Base-by-base conservation (phyloP, 2,113 vertebrate species). In the Noctilio leporinus region DNA sequence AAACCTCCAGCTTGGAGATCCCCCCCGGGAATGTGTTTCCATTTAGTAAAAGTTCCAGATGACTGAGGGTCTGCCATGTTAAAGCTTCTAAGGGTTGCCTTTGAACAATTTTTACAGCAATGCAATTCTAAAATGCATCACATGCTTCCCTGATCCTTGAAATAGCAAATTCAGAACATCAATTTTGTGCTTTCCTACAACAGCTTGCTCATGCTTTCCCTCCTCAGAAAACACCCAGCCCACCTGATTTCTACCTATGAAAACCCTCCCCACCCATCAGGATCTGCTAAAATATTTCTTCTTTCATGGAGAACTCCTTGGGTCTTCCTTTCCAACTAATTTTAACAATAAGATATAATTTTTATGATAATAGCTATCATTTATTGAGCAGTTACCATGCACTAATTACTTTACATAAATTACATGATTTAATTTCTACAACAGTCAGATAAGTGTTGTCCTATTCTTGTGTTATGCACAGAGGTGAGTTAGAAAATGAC, bases 291-390 rank as follows among this genome's bases (percentile, higher is more conserved):
- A 86, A 91, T 77, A 51, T 78, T 15, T n/a, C 47, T 47, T 45
- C 26, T 67, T 85, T 94, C 16, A 51, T 19, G 45, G 76, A 85
- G 20, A 90, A 49, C 33, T 59, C 89, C 76, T 93, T 85, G 35
- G 86, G 84, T 85, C 28, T 93, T 84, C 67, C 51, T 73, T 43
- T 49, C 19, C 57, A 73, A 62, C 33, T 93, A 92, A 93, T 89
- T 95, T 95, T 92, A 94, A 93, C 89, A 95, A 87, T 87, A 86
- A 73, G 40, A 94, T 94, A 72, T 69, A 85, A 95, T 96, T 95
- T 73, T 72, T 33, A 81, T 86, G 76, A 95, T 96, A 92, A 49
- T 69, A 80, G 47, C 22, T 87, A 95, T 93, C 59, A 92, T 77
- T 94, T 85, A 81, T 62, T 92, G 53, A 93, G 19, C 24, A 92